A percentile compares a stretch with the other conserved stretches of the same genome.
Evolutionary conservation across 2,888 invertebrate species (phyloP).

Genomic region (Trachelus tabidus): DNA sequence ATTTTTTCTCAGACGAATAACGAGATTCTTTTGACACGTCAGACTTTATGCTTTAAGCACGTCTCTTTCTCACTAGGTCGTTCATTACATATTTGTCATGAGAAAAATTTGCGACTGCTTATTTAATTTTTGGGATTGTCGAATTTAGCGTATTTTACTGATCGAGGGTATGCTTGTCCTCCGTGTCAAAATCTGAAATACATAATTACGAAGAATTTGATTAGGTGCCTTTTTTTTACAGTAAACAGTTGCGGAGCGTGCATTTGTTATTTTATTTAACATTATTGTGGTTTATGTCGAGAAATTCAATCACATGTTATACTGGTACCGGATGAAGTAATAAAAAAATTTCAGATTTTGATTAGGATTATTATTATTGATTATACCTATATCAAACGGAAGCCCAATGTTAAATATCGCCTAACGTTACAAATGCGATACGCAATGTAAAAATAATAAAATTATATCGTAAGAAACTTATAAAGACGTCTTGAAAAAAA

Average conservation of each 20-base stretch:
- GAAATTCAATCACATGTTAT: background rate
- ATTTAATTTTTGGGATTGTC: slow-evolving; percentile 24
- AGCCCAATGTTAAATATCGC: slow-evolving; percentile 32
- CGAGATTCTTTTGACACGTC: background rate
- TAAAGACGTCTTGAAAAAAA: background rate
- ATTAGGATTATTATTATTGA: background rate
- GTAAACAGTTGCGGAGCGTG: background rate
- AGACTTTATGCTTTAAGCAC: background rate
- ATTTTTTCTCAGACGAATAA: background rate
- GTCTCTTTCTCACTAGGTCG: background rate
- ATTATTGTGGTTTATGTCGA: background rate
- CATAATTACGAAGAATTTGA: background rate
- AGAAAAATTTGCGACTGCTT: background rate
- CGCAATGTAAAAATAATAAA: slow-evolving; percentile 29
- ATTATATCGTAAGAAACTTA: slow-evolving; percentile 8
- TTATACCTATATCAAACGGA: slow-evolving; percentile 29
- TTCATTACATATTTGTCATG: background rate
- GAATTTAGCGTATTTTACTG: slow-evolving; percentile 18
- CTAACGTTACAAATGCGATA: slow-evolving; percentile 21
- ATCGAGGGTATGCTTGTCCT: background rate
- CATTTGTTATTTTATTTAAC: background rate
- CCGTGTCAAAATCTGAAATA: background rate
- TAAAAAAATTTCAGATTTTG: background rate
- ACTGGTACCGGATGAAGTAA: background rate
- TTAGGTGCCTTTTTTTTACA: background rate